Evolutionary conservation across 2,113 vertebrate species (phyloP).

Genomic region (Rhagologus leucostigma): DNA sequence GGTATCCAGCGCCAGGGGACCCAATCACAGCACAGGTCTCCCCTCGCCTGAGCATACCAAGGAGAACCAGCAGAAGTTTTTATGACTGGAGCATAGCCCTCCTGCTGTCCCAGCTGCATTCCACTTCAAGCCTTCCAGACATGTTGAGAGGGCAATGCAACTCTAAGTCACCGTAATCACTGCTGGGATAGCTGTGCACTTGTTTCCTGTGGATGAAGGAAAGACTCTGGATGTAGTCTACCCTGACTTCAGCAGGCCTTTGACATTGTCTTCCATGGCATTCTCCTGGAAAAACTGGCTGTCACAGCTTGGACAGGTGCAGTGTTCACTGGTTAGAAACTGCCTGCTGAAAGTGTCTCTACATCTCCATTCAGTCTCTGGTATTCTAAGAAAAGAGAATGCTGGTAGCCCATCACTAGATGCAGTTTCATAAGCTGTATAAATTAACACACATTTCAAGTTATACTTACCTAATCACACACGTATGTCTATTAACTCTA

Average conservation of each 20-base stretch:
- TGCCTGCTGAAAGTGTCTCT: neutral
- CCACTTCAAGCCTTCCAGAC: neutral
- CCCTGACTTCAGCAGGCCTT: neutral
- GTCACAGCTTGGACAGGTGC: neutral
- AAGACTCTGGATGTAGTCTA: neutral
- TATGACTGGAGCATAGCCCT: neutral
- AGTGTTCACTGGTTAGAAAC: neutral
- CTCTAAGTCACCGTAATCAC: neutral
- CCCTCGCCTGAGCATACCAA: neutral
- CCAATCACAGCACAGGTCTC: neutral
- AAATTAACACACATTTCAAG: neutral
- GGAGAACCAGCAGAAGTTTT: neutral
- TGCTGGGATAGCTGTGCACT: neutral
- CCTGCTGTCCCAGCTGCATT: neutral
- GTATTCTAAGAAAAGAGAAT: neutral
- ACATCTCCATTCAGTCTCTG: neutral
- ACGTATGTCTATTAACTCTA: neutral
- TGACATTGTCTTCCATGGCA: neutral
- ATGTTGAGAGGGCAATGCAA: neutral
- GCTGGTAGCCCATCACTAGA: neutral
- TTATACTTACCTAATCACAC: neutral
- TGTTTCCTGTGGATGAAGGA: neutral
- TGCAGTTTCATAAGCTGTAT: neutral
- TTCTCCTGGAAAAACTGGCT: neutral
- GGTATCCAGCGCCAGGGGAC: neutral